Conservation (phyloP, 2,888 invertebrate species). For the Aphidoletes aphidimyza region DNA sequence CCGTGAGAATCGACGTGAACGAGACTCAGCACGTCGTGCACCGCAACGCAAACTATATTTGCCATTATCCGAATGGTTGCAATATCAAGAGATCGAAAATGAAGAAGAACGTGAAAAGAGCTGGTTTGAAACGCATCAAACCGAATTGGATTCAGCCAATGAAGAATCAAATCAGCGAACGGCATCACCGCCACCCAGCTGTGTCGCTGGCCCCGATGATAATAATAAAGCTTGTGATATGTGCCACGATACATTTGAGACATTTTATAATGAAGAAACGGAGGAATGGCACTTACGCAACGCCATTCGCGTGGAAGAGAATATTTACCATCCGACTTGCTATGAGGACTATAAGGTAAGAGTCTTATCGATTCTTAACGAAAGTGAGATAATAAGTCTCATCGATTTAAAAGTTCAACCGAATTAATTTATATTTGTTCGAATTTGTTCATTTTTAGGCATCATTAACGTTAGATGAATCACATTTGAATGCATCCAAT, state of each 20-base stretch:
- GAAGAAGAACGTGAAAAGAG: conserved; percentile 89
- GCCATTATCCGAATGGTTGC: conserved; percentile 89
- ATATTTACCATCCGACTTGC: conserved; percentile 89
- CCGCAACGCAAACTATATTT: conserved; percentile 92
- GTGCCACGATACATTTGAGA: conserved; percentile 92
- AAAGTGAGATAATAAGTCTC: background rate
- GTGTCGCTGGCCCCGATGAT: conserved; percentile 75
- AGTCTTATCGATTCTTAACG: background rate
- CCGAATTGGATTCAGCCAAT: conserved; percentile 69
- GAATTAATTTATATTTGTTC: background rate
- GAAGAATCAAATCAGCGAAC: conserved; percentile 69
- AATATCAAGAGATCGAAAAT: conserved; percentile 93
- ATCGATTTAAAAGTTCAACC: background rate
- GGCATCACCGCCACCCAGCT: conserved; percentile 74
- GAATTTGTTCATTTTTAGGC: conserved; percentile 60
- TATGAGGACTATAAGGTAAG: conserved; percentile 85
- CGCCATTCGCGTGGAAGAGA: conserved; percentile 79
- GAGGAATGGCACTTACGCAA: conserved; percentile 97
- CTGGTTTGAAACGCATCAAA: conserved; percentile 82
- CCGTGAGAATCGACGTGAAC: conserved; percentile 88
- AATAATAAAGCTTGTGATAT: conserved; percentile 82
- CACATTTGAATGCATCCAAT: background rate
- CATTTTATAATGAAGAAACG: conserved; percentile 95
- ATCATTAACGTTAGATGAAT: conserved; percentile 61
- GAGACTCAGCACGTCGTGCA: conserved; percentile 85